phyloP scores from a whole-genome alignment of 1,140 invertebrate species.

The Varroa destructor region DNA sequence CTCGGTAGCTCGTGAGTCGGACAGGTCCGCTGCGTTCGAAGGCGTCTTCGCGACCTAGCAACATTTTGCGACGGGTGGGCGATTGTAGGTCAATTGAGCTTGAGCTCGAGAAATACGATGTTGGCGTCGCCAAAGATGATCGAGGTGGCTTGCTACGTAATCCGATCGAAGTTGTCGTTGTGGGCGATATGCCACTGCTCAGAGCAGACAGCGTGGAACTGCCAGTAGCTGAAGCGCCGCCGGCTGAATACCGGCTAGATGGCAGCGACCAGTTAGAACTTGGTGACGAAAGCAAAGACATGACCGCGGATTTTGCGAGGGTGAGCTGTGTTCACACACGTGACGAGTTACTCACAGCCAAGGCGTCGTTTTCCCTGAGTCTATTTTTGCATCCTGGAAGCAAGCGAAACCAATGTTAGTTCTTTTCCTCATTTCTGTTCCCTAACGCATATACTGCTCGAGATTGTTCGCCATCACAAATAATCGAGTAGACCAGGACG shows the following conservation, averaged over 20 bases:
- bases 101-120: background rate
- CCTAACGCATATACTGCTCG: too few relatives aligned
- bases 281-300: conserved; percentile 8
- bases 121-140: background rate
- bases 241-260: conserved; percentile 3
- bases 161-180: background rate
- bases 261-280: conserved; percentile 19
- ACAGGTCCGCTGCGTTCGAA: conserved; percentile 24
- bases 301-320: background rate
- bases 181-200: background rate
- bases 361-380: too few relatives aligned
- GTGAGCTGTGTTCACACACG: too few relatives aligned
- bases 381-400: too few relatives aligned
- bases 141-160: conserved; percentile 17
- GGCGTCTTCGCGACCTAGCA: conserved; percentile 22
- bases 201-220: too few relatives aligned
- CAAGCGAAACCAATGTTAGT: too few relatives aligned
- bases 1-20: conserved; percentile 16
- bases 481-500: too few relatives aligned
- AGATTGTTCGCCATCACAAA: too few relatives aligned
- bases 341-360: too few relatives aligned
- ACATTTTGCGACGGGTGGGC: background rate
- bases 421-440: too few relatives aligned
- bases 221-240: background rate
- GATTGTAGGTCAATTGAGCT: conserved; percentile 4